Evolutionary conservation across 2,113 vertebrate species (phyloP).

Genomic region (Pavo muticus): DNA sequence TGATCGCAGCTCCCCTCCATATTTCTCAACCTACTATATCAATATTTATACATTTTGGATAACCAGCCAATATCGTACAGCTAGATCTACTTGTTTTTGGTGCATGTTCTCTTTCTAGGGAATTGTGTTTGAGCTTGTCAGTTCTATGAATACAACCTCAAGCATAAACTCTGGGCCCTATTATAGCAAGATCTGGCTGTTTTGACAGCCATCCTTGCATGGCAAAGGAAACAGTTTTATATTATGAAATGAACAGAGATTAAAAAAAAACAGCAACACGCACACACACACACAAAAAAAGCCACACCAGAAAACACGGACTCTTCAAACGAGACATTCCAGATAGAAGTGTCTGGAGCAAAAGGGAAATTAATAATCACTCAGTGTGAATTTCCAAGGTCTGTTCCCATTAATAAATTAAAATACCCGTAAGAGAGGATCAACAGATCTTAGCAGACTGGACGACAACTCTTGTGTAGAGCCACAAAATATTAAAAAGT

Average conservation of each 20-base stretch:
- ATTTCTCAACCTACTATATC: background rate
- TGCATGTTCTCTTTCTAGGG: background rate
- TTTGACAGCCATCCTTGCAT: conserved; percentile 8
- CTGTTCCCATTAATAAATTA: conserved; percentile 36
- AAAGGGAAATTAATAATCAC: conserved; percentile 28
- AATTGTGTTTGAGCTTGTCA: conserved; percentile 32
- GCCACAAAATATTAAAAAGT: background rate
- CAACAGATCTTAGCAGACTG: background rate
- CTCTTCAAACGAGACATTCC: background rate
- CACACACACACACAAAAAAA: background rate
- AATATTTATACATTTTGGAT: conserved; percentile 34
- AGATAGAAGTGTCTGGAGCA: background rate
- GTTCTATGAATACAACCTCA: background rate
- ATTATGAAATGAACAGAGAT: background rate
- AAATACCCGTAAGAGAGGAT: background rate
- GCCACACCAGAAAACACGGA: background rate
- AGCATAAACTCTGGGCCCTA: background rate
- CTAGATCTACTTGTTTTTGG: conserved; percentile 4
- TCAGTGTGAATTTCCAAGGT: conserved; percentile 34
- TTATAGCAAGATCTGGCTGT: conserved; percentile 9
- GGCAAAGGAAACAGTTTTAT: conserved; percentile 17
- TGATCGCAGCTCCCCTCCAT: conserved; percentile 7
- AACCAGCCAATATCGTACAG: background rate
- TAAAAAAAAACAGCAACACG: background rate
- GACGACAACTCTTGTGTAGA: background rate